Evolutionary conservation across 2,797 vertebrate genomes (phyloP).

Genomic region (Prionace glauca): DNA sequence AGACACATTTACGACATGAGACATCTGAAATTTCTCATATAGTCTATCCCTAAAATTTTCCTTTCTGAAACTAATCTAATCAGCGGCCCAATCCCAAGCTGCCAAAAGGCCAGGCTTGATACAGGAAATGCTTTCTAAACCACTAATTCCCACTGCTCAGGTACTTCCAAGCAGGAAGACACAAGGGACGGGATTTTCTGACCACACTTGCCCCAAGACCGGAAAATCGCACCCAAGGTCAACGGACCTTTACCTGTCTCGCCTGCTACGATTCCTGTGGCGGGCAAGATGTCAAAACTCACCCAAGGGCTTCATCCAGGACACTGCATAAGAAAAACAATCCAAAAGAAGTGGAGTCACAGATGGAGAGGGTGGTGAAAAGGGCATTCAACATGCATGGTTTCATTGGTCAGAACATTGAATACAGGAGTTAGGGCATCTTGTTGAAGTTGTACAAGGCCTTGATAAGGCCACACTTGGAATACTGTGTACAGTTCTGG

Average conservation of each 20-base stretch:
- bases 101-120: neutral
- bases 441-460: no score
- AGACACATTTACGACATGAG: neutral
- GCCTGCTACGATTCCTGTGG: no score
- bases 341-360: neutral
- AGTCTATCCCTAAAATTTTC: neutral
- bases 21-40: neutral
- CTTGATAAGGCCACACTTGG: no score
- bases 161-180: neutral
- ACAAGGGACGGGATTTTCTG: neutral
- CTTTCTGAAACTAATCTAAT: neutral
- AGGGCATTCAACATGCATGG: no score
- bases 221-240: no score
- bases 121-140: neutral
- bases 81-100: neutral
- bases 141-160: neutral
- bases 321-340: neutral
- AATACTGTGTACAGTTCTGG: no score
- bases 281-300: no score
- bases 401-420: no score
- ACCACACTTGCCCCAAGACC: no score
- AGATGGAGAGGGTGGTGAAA: no score
- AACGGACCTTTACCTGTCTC: no score
- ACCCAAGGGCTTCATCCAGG: neutral
- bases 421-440: no score